A percentile compares a stretch with the other conserved stretches of the same genome.
phyloP scores from a whole-genome alignment of 2,113 vertebrate genomes.

The Grammomys surdaster region DNA sequence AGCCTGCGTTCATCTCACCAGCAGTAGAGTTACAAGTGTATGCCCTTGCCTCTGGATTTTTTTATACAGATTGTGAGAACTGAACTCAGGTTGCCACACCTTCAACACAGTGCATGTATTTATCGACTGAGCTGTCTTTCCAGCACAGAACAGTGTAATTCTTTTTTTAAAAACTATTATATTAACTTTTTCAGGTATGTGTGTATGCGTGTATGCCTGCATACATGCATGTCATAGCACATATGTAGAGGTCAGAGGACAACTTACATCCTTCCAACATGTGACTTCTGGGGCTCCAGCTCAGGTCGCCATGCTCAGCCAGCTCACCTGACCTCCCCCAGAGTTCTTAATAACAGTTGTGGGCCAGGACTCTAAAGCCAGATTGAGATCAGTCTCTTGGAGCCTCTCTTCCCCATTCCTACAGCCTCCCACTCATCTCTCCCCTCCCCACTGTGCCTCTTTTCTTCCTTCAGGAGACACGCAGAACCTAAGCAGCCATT shows the following conservation, averaged over 20 bases:
- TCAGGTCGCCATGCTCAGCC: too few species aligned
- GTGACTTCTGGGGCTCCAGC: neutral
- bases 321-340: neutral
- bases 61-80: neutral
- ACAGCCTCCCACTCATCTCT: neutral
- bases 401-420: neutral
- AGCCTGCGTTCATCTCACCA: neutral
- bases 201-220: too few species aligned
- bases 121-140: too few species aligned
- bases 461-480: neutral
- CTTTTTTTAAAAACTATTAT: neutral
- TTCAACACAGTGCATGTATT: neutral
- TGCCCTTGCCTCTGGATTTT: neutral
- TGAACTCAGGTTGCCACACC: neutral
- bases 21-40: neutral
- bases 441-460: neutral
- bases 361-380: neutral
- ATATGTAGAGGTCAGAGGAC: neutral
- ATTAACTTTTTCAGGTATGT: neutral
- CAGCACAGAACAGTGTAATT: neutral
- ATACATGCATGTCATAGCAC: too few species aligned
- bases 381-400: fast-evolving
- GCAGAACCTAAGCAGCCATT: neutral
- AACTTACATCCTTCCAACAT: neutral
- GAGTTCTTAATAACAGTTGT: neutral